A percentile compares a stretch with the other conserved stretches of the same genome.
Evolutionary conservation across 2,113 vertebrate genomes (phyloP).

Genomic region (Hyaena hyaena): DNA sequence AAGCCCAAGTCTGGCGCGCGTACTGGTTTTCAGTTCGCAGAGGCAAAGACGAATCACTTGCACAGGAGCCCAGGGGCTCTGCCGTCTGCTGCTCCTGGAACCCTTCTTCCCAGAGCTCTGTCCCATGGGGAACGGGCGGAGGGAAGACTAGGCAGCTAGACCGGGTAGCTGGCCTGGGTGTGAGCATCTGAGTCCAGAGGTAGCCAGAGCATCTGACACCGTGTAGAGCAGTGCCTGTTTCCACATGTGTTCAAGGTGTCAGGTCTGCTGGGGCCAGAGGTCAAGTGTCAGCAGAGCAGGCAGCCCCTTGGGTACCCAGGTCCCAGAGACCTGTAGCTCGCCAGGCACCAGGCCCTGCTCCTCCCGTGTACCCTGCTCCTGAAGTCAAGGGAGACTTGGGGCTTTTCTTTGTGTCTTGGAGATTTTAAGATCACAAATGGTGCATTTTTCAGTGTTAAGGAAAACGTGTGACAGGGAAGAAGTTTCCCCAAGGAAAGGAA

Average conservation of each 20-base stretch:
- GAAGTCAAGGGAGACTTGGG: not conserved
- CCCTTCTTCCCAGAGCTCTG: rapidly evolving
- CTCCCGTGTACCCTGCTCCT: rapidly evolving
- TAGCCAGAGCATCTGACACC: not conserved
- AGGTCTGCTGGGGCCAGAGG: not conserved
- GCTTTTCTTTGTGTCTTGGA: not conserved
- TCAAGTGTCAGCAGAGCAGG: not conserved
- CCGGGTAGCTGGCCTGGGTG: not conserved
- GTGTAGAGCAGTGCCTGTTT: too few relatives aligned
- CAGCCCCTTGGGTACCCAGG: not conserved
- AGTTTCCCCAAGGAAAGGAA: rapidly evolving
- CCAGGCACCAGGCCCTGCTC: too few relatives aligned
- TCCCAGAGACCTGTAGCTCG: not conserved
- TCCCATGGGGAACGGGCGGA: not conserved
- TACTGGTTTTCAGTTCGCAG: not conserved
- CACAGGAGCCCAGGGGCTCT: not conserved
- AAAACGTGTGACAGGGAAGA: not conserved
- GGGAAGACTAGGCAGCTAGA: not conserved
- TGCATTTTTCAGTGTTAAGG: not conserved
- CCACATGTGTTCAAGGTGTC: rapidly evolving
- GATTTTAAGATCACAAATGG: too few relatives aligned
- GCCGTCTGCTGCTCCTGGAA: rapidly evolving
- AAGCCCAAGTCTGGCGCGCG: not conserved
- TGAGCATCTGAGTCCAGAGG: too few relatives aligned
- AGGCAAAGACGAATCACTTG: not conserved